These are phyloP conservation scores for Andrena marginata DNA, from an alignment of 2,888 invertebrate species.

Conservation along the genomic window DNA sequence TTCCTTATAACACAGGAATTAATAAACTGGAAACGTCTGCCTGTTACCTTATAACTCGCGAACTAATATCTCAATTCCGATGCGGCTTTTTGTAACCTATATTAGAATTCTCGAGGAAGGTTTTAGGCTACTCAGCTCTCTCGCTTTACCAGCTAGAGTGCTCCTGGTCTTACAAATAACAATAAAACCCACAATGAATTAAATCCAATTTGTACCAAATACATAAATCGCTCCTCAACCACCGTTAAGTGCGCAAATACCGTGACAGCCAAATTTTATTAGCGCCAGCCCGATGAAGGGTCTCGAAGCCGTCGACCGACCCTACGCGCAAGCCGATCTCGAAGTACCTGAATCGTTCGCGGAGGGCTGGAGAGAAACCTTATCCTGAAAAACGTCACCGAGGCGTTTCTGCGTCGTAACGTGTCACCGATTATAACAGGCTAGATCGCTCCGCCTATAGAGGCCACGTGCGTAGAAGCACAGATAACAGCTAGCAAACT, in stretches of 20 bases:
- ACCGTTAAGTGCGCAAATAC: not conserved
- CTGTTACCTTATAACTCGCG: no score
- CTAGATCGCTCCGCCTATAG: conserved; percentile 72
- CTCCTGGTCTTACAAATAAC: no score
- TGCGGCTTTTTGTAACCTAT: no score
- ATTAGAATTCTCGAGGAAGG: no score
- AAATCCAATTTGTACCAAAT: not conserved
- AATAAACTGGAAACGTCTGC: no score
- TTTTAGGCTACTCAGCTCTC: no score
- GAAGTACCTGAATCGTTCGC: not conserved
- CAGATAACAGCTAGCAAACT: conserved; percentile 75
- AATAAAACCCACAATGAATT: not conserved
- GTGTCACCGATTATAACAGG: conserved; percentile 74
- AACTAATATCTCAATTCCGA: no score
- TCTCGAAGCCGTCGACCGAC: not conserved
- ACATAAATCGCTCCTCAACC: not conserved
- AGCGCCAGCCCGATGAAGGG: not conserved
- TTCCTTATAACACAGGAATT: no score
- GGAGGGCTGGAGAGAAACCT: conserved; percentile 16
- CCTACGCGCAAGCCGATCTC: conserved; percentile 1
- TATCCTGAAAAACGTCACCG: conserved; percentile 41
- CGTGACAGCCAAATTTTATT: not conserved
- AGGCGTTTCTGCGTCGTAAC: conserved; percentile 34
- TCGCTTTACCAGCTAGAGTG: no score
- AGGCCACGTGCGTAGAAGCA: conserved; percentile 79